phyloP scores from a whole-genome alignment of 2,888 invertebrate genomes.

The Pristionchus exspectatus region DNA sequence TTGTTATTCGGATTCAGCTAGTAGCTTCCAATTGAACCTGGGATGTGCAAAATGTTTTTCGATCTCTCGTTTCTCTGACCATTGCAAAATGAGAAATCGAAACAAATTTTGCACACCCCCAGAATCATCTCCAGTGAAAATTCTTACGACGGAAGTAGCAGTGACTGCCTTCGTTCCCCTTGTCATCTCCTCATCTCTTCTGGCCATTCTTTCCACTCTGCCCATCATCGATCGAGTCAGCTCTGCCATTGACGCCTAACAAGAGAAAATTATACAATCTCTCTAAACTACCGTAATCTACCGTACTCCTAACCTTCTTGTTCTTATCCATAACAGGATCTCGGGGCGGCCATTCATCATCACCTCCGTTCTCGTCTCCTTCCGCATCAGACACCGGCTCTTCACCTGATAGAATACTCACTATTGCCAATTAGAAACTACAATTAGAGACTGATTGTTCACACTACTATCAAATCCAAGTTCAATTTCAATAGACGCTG shows the following conservation, averaged over 20 bases:
- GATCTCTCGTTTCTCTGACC: not conserved
- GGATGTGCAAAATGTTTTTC: not conserved
- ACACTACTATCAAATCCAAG: not conserved
- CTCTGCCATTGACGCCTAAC: not conserved
- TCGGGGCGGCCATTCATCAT: not conserved
- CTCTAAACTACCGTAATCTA: not conserved
- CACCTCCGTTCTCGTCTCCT: not conserved
- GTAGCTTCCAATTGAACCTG: not conserved
- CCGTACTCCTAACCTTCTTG: not conserved
- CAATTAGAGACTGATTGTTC: not conserved
- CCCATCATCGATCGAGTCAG: not conserved
- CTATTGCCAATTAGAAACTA: no score
- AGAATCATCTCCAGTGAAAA: no score
- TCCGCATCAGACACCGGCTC: slow-evolving; percentile 45
- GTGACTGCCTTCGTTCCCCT: not conserved
- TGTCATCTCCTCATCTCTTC: not conserved
- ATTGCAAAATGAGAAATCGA: no score
- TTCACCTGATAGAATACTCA: not conserved
- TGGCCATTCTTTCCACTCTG: slow-evolving; percentile 7
- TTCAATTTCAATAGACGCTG: no score
- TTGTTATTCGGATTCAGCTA: no score
- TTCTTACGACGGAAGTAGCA: not conserved
- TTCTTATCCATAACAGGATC: not conserved
- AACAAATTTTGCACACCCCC: no score
- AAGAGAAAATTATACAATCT: not conserved